phyloP scores from a whole-genome alignment of 2,888 invertebrate species.

The Allophyes oxyacanthae region DNA sequence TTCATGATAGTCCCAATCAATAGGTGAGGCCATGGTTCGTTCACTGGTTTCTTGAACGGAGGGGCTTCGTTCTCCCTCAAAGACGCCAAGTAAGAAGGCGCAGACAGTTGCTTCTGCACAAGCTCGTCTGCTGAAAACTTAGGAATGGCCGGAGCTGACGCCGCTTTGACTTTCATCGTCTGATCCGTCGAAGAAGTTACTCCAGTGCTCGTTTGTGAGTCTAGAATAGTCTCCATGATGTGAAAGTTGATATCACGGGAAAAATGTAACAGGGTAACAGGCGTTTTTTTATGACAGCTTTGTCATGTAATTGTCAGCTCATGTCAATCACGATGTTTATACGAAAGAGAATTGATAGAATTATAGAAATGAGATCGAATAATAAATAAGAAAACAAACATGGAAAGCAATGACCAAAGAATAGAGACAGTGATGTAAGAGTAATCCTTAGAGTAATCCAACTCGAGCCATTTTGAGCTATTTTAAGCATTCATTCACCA shows the following conservation, averaged over 20 bases:
- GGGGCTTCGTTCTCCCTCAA: conserved; percentile 77
- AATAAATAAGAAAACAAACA: too few species aligned
- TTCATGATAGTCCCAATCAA: conserved; percentile 70
- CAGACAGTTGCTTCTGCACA: conserved; percentile 72
- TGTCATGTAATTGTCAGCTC: too few species aligned
- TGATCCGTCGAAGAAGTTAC: conserved; percentile 7
- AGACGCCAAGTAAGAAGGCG: conserved; percentile 78
- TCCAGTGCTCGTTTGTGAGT: conserved; percentile 39
- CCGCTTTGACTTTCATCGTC: conserved; percentile 54
- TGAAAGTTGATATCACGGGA: not conserved
- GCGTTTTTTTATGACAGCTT: too few species aligned
- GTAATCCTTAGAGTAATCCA: too few species aligned
- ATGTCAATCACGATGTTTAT: too few species aligned
- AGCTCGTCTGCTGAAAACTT: conserved; percentile 29
- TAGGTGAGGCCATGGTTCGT: conserved; percentile 64
- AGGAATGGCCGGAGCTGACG: conserved; percentile 65
- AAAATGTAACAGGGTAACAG: too few species aligned
- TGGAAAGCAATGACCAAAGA: too few species aligned
- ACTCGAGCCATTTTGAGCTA: too few species aligned
- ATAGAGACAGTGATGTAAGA: too few species aligned
- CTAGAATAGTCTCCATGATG: conserved; percentile 50
- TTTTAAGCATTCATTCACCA: too few species aligned
- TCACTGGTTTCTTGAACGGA: conserved; percentile 71
- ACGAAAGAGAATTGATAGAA: too few species aligned
- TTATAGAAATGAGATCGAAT: too few species aligned